Evolutionary conservation across 1,140 invertebrate genomes (phyloP), one percentile per base, ranked within the genome.

Genomic region (Stegodyphus mimosarum): DNA sequence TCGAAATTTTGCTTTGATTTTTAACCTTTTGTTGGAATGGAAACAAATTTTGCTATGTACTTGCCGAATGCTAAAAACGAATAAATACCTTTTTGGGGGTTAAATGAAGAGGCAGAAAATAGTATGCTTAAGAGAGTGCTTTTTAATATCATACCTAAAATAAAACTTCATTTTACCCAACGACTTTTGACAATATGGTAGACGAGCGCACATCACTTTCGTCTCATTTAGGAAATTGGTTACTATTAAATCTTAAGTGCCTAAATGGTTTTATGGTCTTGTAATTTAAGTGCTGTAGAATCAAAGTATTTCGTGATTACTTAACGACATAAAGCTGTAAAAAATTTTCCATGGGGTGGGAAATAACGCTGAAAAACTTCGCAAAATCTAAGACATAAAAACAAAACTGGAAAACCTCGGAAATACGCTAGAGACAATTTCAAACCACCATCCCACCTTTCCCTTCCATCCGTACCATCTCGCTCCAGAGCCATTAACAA

Each of bases 401-500:
- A n/a, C 17, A 48, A 64, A 76, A 66, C 17, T 60, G 60, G 10
- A 80, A 18, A 17, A 13, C 6, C 51, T 53, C 9, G n/a, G 10
- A 55, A 60, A 10, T 6, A 15, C 48, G 51, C 10, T 51, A 74
- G 48, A 74, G 51, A 74, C 52, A n/a, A n/a, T 33, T n/a, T 53
- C 11, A 49, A 49, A n/a, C 13, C n/a, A 5, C 51, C 10, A 53
- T 15, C 53, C 6, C 67, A 18, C 17, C 13, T 11, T 13, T 17
- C 13, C 15, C 63, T 10, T 48, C 18, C 5, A 63, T 10, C 10
- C 18, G 49, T 10, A 17, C 17, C 9, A 18, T 9, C 33, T 67
- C 66, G n/a, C 66, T 67, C 9, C 6, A 11, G 77, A 80, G 71
- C 77, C 67, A 80, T 80, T 80, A 80, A 70, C 77, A 80, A 78